These are phyloP conservation scores for Monomorium pharaonis DNA, from an alignment of 1,140 invertebrate genomes.

Conservation along the genomic window DNA sequence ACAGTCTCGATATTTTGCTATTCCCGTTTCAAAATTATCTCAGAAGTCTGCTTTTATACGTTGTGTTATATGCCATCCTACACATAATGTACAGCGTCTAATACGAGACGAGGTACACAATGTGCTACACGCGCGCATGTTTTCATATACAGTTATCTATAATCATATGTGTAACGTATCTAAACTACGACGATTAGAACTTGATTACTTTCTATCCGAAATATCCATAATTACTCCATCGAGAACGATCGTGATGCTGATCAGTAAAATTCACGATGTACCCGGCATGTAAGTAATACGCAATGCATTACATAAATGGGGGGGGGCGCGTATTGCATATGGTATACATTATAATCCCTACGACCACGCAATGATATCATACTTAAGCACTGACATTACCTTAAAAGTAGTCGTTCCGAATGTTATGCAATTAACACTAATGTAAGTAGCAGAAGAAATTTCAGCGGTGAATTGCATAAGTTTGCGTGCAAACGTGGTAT, in stretches of 20 bases:
- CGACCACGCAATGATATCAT: neutral
- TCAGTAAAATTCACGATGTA: neutral
- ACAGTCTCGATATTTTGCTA: no score
- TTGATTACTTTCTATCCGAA: slow-evolving; percentile 9
- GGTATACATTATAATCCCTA: neutral
- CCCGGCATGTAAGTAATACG: no score
- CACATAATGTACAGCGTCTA: neutral
- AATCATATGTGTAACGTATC: neutral
- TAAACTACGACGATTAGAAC: neutral
- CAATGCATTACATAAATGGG: neutral
- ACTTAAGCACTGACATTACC: neutral
- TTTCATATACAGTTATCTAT: neutral
- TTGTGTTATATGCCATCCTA: no score
- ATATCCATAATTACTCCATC: slow-evolving; percentile 18
- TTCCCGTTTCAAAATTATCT: no score
- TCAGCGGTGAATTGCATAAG: neutral
- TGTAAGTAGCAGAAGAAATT: neutral
- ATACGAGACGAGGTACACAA: neutral
- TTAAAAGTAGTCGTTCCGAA: neutral
- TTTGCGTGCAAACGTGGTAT: neutral
- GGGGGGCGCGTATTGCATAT: neutral
- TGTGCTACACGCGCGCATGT: neutral
- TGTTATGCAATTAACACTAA: neutral
- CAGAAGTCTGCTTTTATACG: no score
- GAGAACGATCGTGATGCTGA: neutral